Conservation (phyloP, 2,113 vertebrate species). For the Caranx melampygus region DNA sequence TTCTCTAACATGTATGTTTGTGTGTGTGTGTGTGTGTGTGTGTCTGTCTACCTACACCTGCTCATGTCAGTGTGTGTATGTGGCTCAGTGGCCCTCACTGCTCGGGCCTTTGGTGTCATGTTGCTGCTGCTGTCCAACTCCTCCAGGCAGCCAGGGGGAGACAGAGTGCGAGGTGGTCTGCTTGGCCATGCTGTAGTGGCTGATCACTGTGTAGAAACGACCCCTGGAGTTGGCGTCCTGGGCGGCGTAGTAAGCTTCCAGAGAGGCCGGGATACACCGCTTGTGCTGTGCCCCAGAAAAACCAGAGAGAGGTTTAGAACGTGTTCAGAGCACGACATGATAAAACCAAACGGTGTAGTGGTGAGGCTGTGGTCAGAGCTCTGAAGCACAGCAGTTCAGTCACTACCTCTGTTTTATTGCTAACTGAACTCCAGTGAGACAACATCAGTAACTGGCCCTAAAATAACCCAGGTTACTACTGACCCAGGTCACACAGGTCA, state of each 20-base stretch:
- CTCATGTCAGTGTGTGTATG: background rate
- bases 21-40: constrained; percentile 26
- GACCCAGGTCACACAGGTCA: no score
- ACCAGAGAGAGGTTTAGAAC: background rate
- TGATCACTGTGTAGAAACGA: constrained; percentile 98
- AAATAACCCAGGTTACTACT: no score
- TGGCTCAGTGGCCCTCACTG: constrained; percentile 88
- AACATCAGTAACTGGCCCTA: no score
- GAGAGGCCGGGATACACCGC: constrained; percentile 96
- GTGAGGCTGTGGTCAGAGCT: no score
- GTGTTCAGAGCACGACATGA: no score
- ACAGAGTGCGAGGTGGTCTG: constrained; percentile 96
- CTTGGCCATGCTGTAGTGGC: constrained; percentile 99
- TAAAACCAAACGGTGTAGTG: no score
- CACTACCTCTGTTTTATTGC: no score
- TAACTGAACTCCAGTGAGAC: no score
- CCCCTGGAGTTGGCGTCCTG: constrained; percentile 96
- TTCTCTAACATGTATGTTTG: constrained; percentile 38
- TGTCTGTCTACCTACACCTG: background rate
- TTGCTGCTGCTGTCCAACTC: constrained; percentile 88
- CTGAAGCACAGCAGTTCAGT: no score
- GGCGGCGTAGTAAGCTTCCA: constrained; percentile 96
- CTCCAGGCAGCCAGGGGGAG: constrained; percentile 94
- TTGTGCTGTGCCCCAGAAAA: constrained; percentile 88
- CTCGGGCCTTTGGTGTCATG: constrained; percentile 91